Conservation (phyloP, 2,888 invertebrate species). For the Pyrrhia umbra region DNA sequence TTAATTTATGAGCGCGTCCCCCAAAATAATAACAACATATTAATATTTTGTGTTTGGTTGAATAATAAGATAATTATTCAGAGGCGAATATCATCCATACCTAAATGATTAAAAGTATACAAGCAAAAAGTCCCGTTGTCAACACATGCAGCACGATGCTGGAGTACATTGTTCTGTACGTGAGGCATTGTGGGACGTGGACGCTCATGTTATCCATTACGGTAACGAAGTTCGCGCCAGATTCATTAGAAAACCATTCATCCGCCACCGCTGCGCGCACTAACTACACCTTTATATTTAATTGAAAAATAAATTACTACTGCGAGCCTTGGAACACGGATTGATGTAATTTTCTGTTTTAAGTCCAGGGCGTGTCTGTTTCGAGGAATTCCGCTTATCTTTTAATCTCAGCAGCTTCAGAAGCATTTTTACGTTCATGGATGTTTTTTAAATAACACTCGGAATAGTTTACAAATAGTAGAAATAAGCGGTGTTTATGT, state of each 20-base stretch:
- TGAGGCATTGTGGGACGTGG: slow-evolving; percentile 55
- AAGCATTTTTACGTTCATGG: neutral
- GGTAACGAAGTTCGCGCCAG: slow-evolving; percentile 81
- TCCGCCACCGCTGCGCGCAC: slow-evolving; percentile 60
- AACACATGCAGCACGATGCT: slow-evolving; percentile 29
- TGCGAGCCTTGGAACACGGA: slow-evolving; percentile 20
- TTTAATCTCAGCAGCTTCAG: slow-evolving; percentile 15
- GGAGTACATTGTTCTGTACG: slow-evolving; percentile 49
- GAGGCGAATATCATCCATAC: slow-evolving; percentile 7
- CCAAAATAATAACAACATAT: too few relatives aligned
- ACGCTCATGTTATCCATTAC: slow-evolving; percentile 76
- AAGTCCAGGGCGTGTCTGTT: slow-evolving; percentile 22
- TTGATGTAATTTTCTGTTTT: slow-evolving; percentile 42
- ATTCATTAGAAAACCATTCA: slow-evolving; percentile 86
- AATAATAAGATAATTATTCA: too few relatives aligned
- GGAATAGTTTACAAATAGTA: neutral
- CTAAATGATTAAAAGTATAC: slow-evolving; percentile 15
- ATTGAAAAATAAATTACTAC: slow-evolving; percentile 57
- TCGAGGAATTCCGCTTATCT: slow-evolving; percentile 30
- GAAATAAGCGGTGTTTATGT: neutral
- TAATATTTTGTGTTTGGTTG: too few relatives aligned
- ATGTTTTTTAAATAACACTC: neutral
- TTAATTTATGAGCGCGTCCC: too few relatives aligned
- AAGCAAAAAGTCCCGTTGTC: slow-evolving; percentile 30
- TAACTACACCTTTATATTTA: slow-evolving; percentile 54